Base-by-base conservation (phyloP, 2,113 vertebrate genomes). In the Girardinichthys multiradiatus region DNA sequence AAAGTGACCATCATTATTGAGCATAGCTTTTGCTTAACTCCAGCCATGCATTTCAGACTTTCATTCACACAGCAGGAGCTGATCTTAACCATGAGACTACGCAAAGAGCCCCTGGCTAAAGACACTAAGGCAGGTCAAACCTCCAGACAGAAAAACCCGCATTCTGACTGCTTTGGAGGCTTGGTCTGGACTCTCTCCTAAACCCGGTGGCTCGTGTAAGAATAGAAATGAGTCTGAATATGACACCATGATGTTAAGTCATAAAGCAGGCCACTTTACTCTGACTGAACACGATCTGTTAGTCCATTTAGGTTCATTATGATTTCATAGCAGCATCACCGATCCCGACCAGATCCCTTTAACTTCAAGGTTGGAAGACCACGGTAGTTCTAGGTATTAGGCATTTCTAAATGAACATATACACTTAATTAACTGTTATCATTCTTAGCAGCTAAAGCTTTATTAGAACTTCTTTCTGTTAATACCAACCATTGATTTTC, bases 21-120 rank as follows among this genome's bases (percentile, higher is more conserved):
- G 14, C 42, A 65, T 33, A 63, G 58, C 28, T 68, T 57, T 62
- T 67, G 24, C 54, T 58, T 26, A 29, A 82, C 67, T 80, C 71
- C 58, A 70, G 45, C 27, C 33, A 31, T 69, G 4, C 72, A 73
- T 51, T 54, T 74, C 62, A 67, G 54, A 64, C 39, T 70, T 73
- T 4, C 48, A 39, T 70, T 35, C 70, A 48, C 29, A 66, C 27
- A 60, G 1, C 12, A 74, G 26, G 15, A 35, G 33, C 31, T 73
- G 67, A 83, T 76, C 67, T 72, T 58, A 28, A 39, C 51, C 51
- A 37, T 64, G 48, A 81, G 57, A 63, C 1, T 8, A 82, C 42
- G 45, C 31, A 78, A 70, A 33, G 21, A 64, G 65, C 54, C 29
- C 74, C 33, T 63, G 61, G 79, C 42, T 27, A 72, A 77, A 70